Evolutionary conservation across 2,888 invertebrate genomes (phyloP), one percentile per base, ranked within the genome.

Genomic region (Blastobasis lacticolella): DNA sequence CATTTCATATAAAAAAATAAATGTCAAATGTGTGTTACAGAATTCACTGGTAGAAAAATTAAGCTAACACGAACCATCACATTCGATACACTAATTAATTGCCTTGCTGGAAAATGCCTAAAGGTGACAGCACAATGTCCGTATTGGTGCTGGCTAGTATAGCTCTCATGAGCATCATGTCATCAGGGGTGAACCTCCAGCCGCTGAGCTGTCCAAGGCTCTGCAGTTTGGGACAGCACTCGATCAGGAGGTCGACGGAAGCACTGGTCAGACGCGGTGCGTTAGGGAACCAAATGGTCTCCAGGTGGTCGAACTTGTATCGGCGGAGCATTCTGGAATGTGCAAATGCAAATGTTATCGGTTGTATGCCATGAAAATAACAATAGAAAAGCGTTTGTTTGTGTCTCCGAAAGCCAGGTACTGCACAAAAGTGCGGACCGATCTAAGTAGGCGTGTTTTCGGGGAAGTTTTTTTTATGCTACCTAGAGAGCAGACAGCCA

Each of bases 231-330:
- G 92, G 92, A 62, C 92, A 93, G 59, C 88, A 87, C 50, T 92
- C 92, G 90, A 93, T 92, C 46, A 93, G 75, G 8, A 92, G 73
- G 68, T 93, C 91, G 46, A 93, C 91, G 0, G 92, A 90, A 50
- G 89, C 89, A 5, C 86, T 73, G 0, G 93, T 91, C 38, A 93
- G 78, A 48, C 90, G 90, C 6, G 91, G 90, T 0, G 93, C 93
- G 64, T 91, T 88, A 1, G 92, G 92, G 60, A 93, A 91, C 92
- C 93, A 92, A 52, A 93, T 80, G 54, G 91, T 91, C 79, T 93
- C 93, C 45, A 93, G 78, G 54, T 88, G 75, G 40, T 88, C 80
- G 64, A 93, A 92, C 60, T 91, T 90, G 69, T 91, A 87, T 49
- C 92, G 90, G 10, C 91, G 90, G 58, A 93, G 88, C 70, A 93